Percentiles rank a stretch among this genome's conserved stretches.
Evolutionary conservation across 2,888 invertebrate species (phyloP).

Genomic region (Drosophila tanythrix): DNA sequence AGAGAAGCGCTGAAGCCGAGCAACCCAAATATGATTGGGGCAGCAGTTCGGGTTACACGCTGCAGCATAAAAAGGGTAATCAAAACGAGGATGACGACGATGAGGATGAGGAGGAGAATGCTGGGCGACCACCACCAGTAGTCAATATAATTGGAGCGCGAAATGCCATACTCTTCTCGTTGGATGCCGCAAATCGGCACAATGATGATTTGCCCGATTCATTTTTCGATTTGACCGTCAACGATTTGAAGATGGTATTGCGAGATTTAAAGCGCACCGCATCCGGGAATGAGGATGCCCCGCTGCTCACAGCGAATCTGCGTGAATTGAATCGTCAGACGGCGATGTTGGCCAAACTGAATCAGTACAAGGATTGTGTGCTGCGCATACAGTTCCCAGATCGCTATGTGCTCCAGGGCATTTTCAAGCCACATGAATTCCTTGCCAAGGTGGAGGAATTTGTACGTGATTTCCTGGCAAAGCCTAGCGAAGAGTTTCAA

Average conservation of each 20-base stretch:
- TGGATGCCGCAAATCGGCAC: constrained; percentile 87
- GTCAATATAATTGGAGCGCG: constrained; percentile 85
- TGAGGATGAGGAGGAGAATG: constrained; percentile 51
- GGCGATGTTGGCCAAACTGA: constrained; percentile 86
- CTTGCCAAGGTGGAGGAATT: constrained; percentile 90
- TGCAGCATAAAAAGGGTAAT: constrained; percentile 49
- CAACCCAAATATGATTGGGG: constrained; percentile 81
- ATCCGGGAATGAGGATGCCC: constrained; percentile 89
- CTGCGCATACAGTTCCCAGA: constrained; percentile 95
- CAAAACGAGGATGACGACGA: constrained; percentile 41
- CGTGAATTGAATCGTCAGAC: constrained; percentile 87
- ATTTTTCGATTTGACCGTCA: constrained; percentile 94
- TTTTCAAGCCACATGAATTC: constrained; percentile 91
- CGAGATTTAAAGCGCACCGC: constrained; percentile 89
- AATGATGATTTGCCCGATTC: constrained; percentile 92
- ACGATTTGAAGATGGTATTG: constrained; percentile 91
- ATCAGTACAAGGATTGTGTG: constrained; percentile 90
- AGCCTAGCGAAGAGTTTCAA: constrained; percentile 89
- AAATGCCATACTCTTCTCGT: constrained; percentile 90
- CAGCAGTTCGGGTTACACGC: constrained; percentile 74
- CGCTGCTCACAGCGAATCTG: constrained; percentile 89
- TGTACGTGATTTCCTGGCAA: constrained; percentile 89
- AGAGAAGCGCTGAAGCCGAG: constrained; percentile 21
- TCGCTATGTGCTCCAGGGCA: constrained; percentile 93
- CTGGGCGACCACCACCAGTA: constrained; percentile 65